phyloP scores from a whole-genome alignment of 2,888 invertebrate species.

The Tuberolachnus salignus region DNA sequence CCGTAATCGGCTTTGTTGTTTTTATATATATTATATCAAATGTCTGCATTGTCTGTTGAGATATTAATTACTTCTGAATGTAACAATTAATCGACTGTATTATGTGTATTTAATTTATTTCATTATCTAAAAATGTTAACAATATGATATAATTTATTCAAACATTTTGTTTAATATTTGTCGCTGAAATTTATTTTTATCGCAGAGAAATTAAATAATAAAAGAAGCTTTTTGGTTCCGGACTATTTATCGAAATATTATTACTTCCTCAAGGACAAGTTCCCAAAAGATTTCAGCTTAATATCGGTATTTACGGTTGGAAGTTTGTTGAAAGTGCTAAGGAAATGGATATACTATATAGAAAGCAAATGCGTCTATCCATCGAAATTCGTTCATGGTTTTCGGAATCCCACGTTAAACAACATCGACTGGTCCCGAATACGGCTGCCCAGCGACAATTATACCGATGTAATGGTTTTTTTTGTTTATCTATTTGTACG shows the following conservation, averaged over 20 bases:
- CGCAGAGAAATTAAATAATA: not conserved
- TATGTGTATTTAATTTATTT: no score
- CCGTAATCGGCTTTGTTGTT: no score
- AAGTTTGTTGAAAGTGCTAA: not conserved
- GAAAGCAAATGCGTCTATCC: conserved; percentile 3
- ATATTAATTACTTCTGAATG: no score
- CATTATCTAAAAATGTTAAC: no score
- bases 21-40: no score
- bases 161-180: not conserved
- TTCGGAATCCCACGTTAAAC: not conserved
- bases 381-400: not conserved
- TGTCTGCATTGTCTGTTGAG: no score
- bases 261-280: not conserved
- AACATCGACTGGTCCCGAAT: conserved; percentile 45
- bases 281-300: conserved; percentile 12
- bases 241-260: not conserved
- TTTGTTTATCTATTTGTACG: no score
- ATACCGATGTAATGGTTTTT: conserved; percentile 27
- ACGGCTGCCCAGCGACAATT: conserved; percentile 10
- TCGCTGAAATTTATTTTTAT: not conserved
- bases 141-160: not conserved
- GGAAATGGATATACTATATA: conserved; percentile 17
- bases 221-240: conserved; percentile 18
- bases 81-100: no score
- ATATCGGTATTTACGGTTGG: not conserved